Percentiles rank a stretch among this genome's conserved stretches.
phyloP scores from a whole-genome alignment of 2,797 vertebrate genomes.

The Alca torda region DNA sequence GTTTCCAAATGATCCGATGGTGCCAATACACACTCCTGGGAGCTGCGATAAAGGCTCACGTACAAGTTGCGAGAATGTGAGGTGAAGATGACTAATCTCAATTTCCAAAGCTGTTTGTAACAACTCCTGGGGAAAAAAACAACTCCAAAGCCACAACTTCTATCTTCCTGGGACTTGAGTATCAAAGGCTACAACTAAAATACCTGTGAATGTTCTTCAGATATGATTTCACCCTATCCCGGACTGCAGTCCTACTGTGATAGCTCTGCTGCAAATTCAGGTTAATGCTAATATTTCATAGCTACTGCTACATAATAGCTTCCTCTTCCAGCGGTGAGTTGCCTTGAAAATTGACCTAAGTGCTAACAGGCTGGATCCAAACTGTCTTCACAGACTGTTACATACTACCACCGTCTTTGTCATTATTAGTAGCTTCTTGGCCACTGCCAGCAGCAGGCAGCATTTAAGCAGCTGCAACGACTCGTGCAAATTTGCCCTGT shows the following conservation, averaged over 20 bases:
- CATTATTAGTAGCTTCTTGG: neutral
- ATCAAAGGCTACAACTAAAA: neutral
- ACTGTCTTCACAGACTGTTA: neutral
- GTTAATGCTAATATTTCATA: neutral
- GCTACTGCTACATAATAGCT: neutral
- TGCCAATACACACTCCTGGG: constrained; percentile 45
- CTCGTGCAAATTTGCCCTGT: neutral
- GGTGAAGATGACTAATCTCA: constrained; percentile 19
- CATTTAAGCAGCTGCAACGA: neutral
- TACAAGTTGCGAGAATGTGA: neutral
- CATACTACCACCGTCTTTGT: neutral
- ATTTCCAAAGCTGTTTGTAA: constrained; percentile 32
- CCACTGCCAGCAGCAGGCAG: neutral
- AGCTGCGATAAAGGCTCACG: constrained; percentile 5
- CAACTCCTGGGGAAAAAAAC: neutral
- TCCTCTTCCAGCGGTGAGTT: neutral
- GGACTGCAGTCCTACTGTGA: neutral
- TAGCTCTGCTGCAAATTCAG: neutral
- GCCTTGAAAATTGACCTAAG: neutral
- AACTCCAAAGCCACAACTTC: neutral
- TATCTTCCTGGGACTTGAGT: neutral
- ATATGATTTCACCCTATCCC: neutral
- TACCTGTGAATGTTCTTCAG: neutral
- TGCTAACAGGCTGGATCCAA: neutral
- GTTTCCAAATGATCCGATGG: constrained; percentile 44